phyloP scores from a whole-genome alignment of 2,888 invertebrate genomes.

The Cryptus viduatorius region DNA sequence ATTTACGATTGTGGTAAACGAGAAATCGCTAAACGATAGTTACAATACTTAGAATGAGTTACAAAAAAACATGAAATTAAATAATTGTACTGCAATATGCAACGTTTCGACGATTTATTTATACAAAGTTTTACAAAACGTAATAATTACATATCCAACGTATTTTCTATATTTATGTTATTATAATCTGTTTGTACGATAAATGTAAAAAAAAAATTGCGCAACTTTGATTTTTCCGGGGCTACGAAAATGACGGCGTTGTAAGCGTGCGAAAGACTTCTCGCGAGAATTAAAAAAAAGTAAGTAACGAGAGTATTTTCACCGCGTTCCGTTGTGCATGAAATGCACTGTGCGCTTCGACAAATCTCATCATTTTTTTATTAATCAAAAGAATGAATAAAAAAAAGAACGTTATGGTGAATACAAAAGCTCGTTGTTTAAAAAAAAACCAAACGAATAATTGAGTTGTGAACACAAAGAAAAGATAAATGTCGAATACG shows the following conservation, averaged over 20 bases:
- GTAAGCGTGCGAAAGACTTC: slow-evolving; percentile 10
- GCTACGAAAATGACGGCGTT: not conserved
- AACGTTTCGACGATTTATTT: slow-evolving; percentile 66
- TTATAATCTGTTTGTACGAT: slow-evolving; percentile 27
- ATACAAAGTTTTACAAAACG: slow-evolving; percentile 68
- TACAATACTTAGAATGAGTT: not conserved
- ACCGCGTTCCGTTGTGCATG: not conserved
- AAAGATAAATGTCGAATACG: slow-evolving; percentile 1
- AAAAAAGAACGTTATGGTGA: slow-evolving; percentile 2
- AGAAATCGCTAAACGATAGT: not conserved
- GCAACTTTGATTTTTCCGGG: slow-evolving; percentile 7
- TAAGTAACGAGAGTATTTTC: not conserved
- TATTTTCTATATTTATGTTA: slow-evolving; percentile 39
- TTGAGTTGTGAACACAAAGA: slow-evolving; percentile 25
- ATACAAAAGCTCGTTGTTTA: not conserved
- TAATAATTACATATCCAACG: slow-evolving; percentile 67
- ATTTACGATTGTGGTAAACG: too few relatives aligned
- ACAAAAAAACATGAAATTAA: not conserved
- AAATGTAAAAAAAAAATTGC: slow-evolving; percentile 19
- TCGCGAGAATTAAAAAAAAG: slow-evolving; percentile 13
- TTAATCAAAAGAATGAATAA: not conserved
- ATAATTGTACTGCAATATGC: slow-evolving; percentile 1
- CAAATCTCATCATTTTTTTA: not conserved
- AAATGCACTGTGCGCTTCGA: slow-evolving; percentile 13
- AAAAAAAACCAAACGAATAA: slow-evolving; percentile 5